Evolutionary conservation across 53 echinoderm and acorn worm species (phyloP), one percentile per base, ranked within the genome.

Genomic region (Temnopleurus reevesii): DNA sequence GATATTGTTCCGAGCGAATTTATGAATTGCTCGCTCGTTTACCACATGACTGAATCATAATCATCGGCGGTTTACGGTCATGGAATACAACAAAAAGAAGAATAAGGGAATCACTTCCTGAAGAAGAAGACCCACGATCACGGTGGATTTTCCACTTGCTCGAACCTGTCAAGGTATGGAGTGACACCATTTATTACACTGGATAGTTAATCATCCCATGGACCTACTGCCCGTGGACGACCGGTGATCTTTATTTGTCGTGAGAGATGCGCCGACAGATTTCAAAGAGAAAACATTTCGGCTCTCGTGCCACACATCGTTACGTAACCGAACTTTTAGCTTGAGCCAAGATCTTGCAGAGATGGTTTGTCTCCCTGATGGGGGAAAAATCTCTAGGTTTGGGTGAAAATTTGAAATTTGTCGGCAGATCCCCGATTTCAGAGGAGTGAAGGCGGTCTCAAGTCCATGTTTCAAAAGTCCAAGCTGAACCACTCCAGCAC

Each of bases 21-120:
- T 77, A 79, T 79, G 79, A 49, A 71, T 41, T 30, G 79, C 38
- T 27, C 4, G 15, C 46, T 79, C 79, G 49, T 79, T 79, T 49
- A 26, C 79, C 79, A 47, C 79, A 46, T 79, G 46, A 79, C 79
- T 79, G 79, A 26, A 79, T 79, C 79, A 49, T 49, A 47, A 79
- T 79, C 28, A 46, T 29, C 41, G 46, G 46, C 26, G 79, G 46
- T 79, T 79, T 79, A 79, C 79, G 79, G 79, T 79, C 79, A 79
- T 47, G 41, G 79, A 17, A 47, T 47, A 26, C 25, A 46, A 79
- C 49, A 49, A 28, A 46, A 71, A 71, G 51, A 79, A 10, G 53
- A 79, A 79, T 79, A 27, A 79, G 17, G 49, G 49, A 47, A 29
- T 49, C 29, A 49, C n/a, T n/a, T n/a, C 15, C 79, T 47, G 79